Base-by-base conservation (phyloP, 23 tunicate species). In the Ascidia mentula region DNA sequence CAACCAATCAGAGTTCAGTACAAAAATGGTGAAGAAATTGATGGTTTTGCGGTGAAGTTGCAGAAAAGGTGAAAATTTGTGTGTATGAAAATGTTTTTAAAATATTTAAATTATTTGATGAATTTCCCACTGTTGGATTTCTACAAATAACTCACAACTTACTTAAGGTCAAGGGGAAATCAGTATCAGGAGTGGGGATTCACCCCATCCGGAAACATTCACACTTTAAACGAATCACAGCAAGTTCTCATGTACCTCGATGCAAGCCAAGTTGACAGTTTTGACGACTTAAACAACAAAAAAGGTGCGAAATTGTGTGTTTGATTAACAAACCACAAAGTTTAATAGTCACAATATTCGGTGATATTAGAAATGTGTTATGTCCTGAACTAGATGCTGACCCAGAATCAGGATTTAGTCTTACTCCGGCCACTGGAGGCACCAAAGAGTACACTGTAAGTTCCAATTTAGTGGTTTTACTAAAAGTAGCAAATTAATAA, bases 181-280 rank as follows among this genome's bases (percentile, higher is more conserved):
- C 79, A 46, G 4, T 31, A 20, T 40, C 89, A 91, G 42, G 46
- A 35, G 0, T 91, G 97, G 97, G 37, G 80, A 0, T 91, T 86
- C 59, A 91, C 71, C 39, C 39, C 90, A 6, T 72, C 77, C 3
- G 97, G 97, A 45, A 77, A 91, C 69, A 91, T 91, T 38, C 73
- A 37, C 61, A 24, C 75, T 31, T 79, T 59, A 39, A 34, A 36
- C 5, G 36, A 45, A 39, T 42, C 18, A 0, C 61, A 79, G 32
- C 84, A 80, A 33, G 84, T 86, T 72, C 60, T 86, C 0, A 86
- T 80, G 13, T 79, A 30, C 59, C 61, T 86, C 35, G 75, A 79
- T n/a, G 59, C 72, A 24, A 45, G 40, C 32, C 73, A 70, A 7
- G 46, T 75, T 22, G 39, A 32, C 20, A 24, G 81, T 37, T 35